Percentiles rank a stretch among this genome's conserved stretches.
Evolutionary conservation across 2,797 vertebrate genomes (phyloP).

Genomic region (Rallus crepitans): DNA sequence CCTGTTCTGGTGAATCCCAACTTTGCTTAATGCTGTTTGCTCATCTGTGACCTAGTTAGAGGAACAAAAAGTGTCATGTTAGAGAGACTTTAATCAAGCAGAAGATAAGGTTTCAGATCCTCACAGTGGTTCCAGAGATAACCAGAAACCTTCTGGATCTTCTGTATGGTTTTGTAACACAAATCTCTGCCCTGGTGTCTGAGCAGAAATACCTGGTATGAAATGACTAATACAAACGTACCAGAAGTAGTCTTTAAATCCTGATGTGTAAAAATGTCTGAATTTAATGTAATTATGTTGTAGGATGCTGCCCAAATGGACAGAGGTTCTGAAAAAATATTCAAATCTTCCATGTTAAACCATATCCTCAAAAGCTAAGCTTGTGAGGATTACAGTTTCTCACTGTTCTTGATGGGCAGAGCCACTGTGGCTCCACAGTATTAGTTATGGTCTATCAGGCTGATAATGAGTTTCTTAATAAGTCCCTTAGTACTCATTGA

Average conservation of each 20-base stretch:
- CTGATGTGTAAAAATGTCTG: neutral
- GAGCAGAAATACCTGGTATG: neutral
- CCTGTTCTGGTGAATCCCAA: neutral
- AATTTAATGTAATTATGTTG: neutral
- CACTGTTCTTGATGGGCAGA: neutral
- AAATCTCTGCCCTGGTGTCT: neutral
- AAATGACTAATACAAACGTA: neutral
- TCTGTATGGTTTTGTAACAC: neutral
- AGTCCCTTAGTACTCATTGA: constrained; percentile 58
- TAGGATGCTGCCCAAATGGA: neutral
- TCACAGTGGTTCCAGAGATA: neutral
- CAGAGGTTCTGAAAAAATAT: neutral
- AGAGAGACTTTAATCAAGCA: neutral
- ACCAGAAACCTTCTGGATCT: neutral
- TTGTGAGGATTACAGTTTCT: constrained; percentile 11
- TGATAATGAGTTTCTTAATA: constrained; percentile 68
- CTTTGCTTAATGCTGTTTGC: neutral
- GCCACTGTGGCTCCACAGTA: constrained; percentile 41
- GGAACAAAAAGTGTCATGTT: neutral
- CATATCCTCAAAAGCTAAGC: constrained; percentile 19
- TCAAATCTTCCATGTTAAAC: neutral
- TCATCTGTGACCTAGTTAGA: neutral
- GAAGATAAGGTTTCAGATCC: neutral
- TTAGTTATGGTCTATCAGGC: constrained; percentile 59
- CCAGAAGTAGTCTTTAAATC: neutral